Evolutionary conservation across 2,797 vertebrate genomes (phyloP).

Genomic region (Squalus acanthias): DNA sequence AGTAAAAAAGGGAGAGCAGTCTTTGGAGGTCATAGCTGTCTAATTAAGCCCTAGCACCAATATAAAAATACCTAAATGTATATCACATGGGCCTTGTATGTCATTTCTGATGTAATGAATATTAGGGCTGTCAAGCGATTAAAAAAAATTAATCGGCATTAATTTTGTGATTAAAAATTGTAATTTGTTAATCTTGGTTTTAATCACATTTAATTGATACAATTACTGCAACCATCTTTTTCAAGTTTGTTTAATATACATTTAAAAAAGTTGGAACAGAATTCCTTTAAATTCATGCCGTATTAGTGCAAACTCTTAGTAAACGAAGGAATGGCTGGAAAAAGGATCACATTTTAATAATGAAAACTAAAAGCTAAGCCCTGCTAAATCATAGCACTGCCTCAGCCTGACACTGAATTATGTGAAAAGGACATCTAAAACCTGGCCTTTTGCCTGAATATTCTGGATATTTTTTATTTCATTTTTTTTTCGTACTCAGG

Average conservation of each 20-base stretch:
- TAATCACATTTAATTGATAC: neutral
- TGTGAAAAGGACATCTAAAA: neutral
- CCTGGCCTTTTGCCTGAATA: neutral
- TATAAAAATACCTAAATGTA: neutral
- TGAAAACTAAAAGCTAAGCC: neutral
- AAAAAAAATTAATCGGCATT: neutral
- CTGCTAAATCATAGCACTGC: neutral
- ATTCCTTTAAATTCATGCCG: neutral
- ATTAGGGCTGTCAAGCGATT: neutral
- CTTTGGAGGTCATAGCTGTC: neutral
- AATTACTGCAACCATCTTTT: neutral
- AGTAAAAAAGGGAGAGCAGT: neutral
- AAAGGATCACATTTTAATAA: neutral
- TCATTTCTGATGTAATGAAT: neutral
- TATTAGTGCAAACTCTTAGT: neutral
- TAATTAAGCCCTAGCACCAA: neutral
- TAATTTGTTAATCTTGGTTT: conserved; percentile 20
- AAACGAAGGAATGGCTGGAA: neutral
- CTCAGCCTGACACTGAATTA: neutral
- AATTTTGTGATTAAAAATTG: neutral
- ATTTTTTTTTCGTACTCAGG: neutral
- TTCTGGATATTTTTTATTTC: neutral
- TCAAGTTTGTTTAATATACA: neutral
- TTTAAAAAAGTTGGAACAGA: neutral
- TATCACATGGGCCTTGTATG: neutral